These are phyloP conservation scores for Tangara arthus DNA, from an alignment of 2,797 vertebrate genomes.

Conservation along the genomic window DNA sequence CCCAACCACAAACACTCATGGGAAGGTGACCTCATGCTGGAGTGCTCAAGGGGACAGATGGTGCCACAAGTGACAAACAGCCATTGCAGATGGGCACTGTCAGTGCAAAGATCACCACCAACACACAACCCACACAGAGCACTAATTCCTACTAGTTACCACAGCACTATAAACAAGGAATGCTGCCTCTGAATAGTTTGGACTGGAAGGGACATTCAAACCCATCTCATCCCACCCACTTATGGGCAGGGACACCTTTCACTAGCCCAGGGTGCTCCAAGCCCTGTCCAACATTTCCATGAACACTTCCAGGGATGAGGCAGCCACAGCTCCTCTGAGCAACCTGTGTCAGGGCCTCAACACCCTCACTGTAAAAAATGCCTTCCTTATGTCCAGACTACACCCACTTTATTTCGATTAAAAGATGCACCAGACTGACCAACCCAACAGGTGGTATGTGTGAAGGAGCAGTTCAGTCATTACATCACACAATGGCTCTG, in stretches of 20 bases:
- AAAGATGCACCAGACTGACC: background rate
- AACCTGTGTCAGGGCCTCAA: background rate
- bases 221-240: background rate
- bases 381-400: background rate
- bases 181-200: background rate
- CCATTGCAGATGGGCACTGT: background rate
- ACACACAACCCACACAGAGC: background rate
- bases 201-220: background rate
- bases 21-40: background rate
- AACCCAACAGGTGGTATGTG: rapidly evolving
- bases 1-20: background rate
- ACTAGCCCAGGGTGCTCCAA: background rate
- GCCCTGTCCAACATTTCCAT: rapidly evolving
- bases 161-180: background rate
- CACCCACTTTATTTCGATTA: background rate
- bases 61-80: background rate
- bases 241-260: background rate
- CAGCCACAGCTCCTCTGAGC: background rate
- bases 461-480: background rate
- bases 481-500: rapidly evolving
- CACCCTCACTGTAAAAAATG: background rate
- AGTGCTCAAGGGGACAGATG: background rate
- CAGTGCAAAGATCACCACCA: background rate
- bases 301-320: background rate
- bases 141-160: background rate